Evolutionary conservation across 2,888 invertebrate species (phyloP).

Genomic region (Eristalis pertinax): DNA sequence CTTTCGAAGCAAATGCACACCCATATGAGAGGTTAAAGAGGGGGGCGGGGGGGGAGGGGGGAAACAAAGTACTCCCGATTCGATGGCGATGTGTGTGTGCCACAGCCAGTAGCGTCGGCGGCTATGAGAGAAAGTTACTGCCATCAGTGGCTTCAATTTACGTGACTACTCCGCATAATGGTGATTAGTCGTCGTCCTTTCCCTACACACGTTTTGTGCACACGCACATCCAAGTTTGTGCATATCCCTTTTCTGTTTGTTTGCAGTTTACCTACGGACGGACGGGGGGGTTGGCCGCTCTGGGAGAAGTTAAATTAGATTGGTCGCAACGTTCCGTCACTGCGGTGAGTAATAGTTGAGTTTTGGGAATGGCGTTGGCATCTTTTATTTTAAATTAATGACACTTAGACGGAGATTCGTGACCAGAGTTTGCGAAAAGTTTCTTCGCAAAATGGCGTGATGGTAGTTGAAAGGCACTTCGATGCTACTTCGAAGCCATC

Average conservation of each 20-base stretch:
- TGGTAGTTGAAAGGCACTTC: constrained; percentile 41
- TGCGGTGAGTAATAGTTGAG: constrained; percentile 44
- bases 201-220: constrained; percentile 8
- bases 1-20: constrained; percentile 8
- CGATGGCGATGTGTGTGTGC: not conserved
- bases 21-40: not conserved
- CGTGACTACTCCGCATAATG: constrained; percentile 64
- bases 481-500: not conserved
- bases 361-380: constrained; percentile 40
- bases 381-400: constrained; percentile 68
- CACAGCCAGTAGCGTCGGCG: not conserved
- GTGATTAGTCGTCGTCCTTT: constrained; percentile 56
- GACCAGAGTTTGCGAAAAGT: constrained; percentile 59
- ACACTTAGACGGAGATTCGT: constrained; percentile 61
- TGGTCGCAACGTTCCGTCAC: constrained; percentile 52
- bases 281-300: not conserved
- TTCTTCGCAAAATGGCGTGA: constrained; percentile 16
- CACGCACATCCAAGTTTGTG: not conserved
- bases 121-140: constrained; percentile 21
- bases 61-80: not conserved
- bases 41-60: no score
- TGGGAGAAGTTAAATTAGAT: constrained; percentile 66
- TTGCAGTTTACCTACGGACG: not conserved
- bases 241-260: constrained; percentile 36
- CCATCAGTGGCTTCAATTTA: constrained; percentile 63